These are phyloP conservation scores for Baronia brevicornis DNA, from an alignment of 2,888 invertebrate species.

Conservation along the genomic window DNA sequence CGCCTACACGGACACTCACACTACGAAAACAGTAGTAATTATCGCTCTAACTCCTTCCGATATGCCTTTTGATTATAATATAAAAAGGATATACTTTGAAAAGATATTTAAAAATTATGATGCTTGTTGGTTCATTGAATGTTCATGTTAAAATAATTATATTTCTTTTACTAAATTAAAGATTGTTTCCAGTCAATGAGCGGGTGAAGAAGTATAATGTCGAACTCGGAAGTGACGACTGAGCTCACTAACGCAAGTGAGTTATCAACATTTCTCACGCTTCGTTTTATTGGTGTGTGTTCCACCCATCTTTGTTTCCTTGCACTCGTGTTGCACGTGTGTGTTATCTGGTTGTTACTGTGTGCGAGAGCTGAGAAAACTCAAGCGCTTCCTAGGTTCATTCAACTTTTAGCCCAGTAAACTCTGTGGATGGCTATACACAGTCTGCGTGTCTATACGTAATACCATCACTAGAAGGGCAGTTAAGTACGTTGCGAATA, in stretches of 20 bases:
- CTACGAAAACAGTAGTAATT: slow-evolving; percentile 38
- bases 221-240: slow-evolving; percentile 67
- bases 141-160: slow-evolving; percentile 13
- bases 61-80: slow-evolving; percentile 35
- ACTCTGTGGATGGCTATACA: slow-evolving; percentile 58
- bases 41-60: slow-evolving; percentile 50
- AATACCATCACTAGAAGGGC: slow-evolving; percentile 24
- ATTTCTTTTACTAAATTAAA: slow-evolving; percentile 13
- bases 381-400: slow-evolving; percentile 61
- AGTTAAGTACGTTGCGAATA: slow-evolving; percentile 19
- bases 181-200: slow-evolving; percentile 3
- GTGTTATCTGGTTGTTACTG: slow-evolving; percentile 30
- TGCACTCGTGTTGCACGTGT: slow-evolving; percentile 32
- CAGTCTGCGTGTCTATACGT: slow-evolving; percentile 32
- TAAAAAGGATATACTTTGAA: slow-evolving; percentile 5
- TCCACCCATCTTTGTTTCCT: slow-evolving; percentile 45
- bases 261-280: slow-evolving; percentile 75
- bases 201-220: slow-evolving; percentile 13
- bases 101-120: slow-evolving; percentile 1
- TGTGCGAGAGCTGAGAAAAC: slow-evolving; percentile 64
- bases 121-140: slow-evolving; percentile 31
- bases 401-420: slow-evolving; percentile 77
- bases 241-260: slow-evolving; percentile 63
- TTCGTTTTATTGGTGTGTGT: slow-evolving; percentile 55
- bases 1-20: slow-evolving; percentile 47